Conservation (phyloP, 2,113 vertebrate genomes). For the Charina bottae region DNA sequence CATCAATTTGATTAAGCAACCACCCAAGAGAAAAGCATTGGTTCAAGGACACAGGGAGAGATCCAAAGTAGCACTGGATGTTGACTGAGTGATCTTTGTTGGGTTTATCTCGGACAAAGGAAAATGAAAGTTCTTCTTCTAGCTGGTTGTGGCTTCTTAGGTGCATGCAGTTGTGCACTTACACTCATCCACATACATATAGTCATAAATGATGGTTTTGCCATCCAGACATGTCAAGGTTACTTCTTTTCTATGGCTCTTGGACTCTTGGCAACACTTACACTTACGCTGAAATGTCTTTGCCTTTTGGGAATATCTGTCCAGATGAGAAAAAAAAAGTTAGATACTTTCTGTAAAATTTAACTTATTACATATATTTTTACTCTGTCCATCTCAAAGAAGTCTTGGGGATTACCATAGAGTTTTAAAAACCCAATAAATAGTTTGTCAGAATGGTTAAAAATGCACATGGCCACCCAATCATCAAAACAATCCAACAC, state of each 20-base stretch:
- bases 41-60: background rate
- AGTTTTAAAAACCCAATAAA: background rate
- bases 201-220: conserved; percentile 67
- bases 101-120: background rate
- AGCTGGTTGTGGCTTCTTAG: background rate
- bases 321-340: background rate
- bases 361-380: background rate
- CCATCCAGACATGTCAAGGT: conserved; percentile 77
- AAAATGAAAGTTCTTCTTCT: background rate
- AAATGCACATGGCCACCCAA: background rate
- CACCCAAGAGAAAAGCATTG: background rate
- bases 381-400: background rate
- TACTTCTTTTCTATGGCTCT: conserved; percentile 68
- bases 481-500: background rate
- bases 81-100: background rate
- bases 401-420: background rate
- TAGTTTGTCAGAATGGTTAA: background rate
- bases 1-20: background rate
- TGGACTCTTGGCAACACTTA: conserved; percentile 82
- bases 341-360: background rate
- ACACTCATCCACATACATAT: conserved; percentile 76
- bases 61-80: background rate
- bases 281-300: conserved; percentile 76
- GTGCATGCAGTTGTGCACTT: conserved; percentile 65
- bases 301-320: conserved; percentile 83